Base-by-base conservation (phyloP, 2,113 vertebrate genomes). In the Ictalurus furcatus region DNA sequence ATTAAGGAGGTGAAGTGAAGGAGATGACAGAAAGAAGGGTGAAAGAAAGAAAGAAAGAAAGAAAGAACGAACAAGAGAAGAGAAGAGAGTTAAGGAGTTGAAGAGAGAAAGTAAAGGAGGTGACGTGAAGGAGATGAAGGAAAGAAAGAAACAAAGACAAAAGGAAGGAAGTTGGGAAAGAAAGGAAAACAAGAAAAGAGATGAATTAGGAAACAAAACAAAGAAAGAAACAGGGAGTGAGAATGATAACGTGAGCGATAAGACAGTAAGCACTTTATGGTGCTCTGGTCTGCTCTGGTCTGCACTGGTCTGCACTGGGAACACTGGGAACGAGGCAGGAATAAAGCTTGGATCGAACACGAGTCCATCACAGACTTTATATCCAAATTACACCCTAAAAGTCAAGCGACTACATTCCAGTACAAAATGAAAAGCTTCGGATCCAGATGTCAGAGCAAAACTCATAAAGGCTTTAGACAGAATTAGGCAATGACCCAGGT, bases 401-500 rank as follows among this genome's bases (percentile, higher is more conserved):
- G 23, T 25, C 25, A 25, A 78, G 23, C 74, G 40, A 44, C 9
- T 52, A 13, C 40, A 76, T 44, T 76, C 74, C 44, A 44, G 73
- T 9, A 76, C 37, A 76, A 44, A 23, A 1, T 44, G 37, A 74
- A 48, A 78, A 25, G 44, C 23, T 48, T n/a, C 28, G 44, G 40
- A 52, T 25, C 4, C 44, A 28, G 52, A 58, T 30, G 78, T 44
- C 52, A 19, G 52, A 81, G 52, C 16, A 30, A 56, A 56, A 58
- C 52, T 79, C 6, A 37, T 37, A 79, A 79, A 52, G 11, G 1
- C 76, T 56, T n/a, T n/a, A 58, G 44, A 78, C 25, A 78, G 23
- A 78, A 52, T 78, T 78, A 78, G 73, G 73, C 73, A 44, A 44
- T 76, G 67, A 71, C 67, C 67, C 67, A 71, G 16, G 67, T 34